Percentiles rank a stretch among this genome's conserved stretches.
These are phyloP conservation scores for Labeo calbasu DNA, from an alignment of 2,797 vertebrate species.

Conservation along the genomic window DNA sequence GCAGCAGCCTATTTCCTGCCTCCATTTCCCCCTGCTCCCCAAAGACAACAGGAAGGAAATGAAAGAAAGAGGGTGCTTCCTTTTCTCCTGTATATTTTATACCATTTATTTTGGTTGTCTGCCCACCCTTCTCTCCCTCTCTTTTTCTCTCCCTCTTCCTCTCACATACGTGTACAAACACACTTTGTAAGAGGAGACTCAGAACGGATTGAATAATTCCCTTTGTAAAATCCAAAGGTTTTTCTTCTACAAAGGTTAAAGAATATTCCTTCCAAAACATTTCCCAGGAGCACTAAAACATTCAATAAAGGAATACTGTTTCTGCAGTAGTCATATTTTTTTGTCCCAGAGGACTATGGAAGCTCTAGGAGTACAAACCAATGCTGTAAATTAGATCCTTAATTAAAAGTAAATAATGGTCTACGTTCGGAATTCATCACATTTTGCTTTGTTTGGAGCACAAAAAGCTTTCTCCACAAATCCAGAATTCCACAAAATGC, in stretches of 20 bases:
- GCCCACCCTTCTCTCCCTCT: not conserved
- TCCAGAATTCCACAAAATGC: not conserved
- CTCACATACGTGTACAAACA: constrained; percentile 47
- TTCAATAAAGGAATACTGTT: constrained; percentile 59
- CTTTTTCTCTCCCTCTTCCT: constrained; percentile 9
- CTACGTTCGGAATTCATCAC: not conserved
- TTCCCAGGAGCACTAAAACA: constrained; percentile 59
- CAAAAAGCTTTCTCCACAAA: not conserved
- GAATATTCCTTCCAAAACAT: constrained; percentile 58
- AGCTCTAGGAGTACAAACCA: not conserved
- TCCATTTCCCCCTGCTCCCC: constrained; percentile 65
- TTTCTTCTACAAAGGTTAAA: constrained; percentile 62
- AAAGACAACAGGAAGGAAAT: constrained; percentile 65
- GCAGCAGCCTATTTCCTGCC: constrained; percentile 63
- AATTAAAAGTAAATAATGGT: not conserved
- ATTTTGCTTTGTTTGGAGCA: not conserved
- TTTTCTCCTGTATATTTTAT: constrained; percentile 56
- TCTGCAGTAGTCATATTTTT: constrained; percentile 45
- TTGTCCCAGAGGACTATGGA: constrained; percentile 2
- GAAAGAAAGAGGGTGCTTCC: constrained; percentile 65
- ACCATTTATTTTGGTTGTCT: constrained; percentile 46
- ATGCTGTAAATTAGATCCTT: not conserved
- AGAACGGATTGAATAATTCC: constrained; percentile 68
- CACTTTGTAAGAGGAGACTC: constrained; percentile 56
- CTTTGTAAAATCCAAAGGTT: constrained; percentile 62